Percentiles rank a stretch among this genome's conserved stretches.
phyloP scores from a whole-genome alignment of 2,888 invertebrate genomes.

The Volucella bombylans region DNA sequence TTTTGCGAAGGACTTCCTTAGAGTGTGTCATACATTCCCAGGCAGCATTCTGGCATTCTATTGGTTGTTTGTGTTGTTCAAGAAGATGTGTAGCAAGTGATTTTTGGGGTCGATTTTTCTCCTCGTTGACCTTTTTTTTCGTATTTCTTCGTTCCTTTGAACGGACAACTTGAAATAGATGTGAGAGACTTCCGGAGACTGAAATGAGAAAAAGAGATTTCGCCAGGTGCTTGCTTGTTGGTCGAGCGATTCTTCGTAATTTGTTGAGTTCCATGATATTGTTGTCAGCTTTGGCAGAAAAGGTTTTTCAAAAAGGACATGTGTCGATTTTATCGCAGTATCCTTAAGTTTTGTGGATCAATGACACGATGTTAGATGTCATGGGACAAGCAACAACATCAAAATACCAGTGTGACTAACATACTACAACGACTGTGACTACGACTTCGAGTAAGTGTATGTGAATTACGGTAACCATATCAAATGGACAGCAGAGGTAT shows the following conservation, averaged over 20 bases:
- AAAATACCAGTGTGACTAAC: background rate
- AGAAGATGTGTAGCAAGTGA: slow-evolving; percentile 60
- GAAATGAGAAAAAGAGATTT: slow-evolving; percentile 48
- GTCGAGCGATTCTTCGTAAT: slow-evolving; percentile 68
- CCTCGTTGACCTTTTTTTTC: slow-evolving; percentile 2
- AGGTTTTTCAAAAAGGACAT: slow-evolving; percentile 35
- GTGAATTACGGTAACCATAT: slow-evolving; percentile 16
- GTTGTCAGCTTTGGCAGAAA: slow-evolving; percentile 30
- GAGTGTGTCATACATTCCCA: slow-evolving; percentile 57
- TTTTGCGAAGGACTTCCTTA: slow-evolving; percentile 12
- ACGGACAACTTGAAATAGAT: slow-evolving; percentile 57
- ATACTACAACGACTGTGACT: no score
- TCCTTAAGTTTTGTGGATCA: slow-evolving; percentile 63
- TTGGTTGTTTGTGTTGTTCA: slow-evolving; percentile 48
- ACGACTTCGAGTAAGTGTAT: no score
- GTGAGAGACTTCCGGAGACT: slow-evolving; percentile 31
- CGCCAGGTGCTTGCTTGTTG: slow-evolving; percentile 68
- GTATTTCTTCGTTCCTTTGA: background rate
- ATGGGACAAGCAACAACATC: slow-evolving; percentile 6
- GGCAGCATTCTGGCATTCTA: slow-evolving; percentile 32
- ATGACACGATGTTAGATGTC: slow-evolving; percentile 54
- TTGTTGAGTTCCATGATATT: slow-evolving; percentile 61
- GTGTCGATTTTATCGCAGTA: slow-evolving; percentile 70
- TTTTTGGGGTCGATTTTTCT: slow-evolving; percentile 55
- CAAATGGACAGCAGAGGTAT: slow-evolving; percentile 21